A percentile compares a stretch with the other conserved stretches of the same genome.
These are phyloP conservation scores for Acropora yongei DNA, from an alignment of 64 coral and sea anemone genomes.

Conservation along the genomic window DNA sequence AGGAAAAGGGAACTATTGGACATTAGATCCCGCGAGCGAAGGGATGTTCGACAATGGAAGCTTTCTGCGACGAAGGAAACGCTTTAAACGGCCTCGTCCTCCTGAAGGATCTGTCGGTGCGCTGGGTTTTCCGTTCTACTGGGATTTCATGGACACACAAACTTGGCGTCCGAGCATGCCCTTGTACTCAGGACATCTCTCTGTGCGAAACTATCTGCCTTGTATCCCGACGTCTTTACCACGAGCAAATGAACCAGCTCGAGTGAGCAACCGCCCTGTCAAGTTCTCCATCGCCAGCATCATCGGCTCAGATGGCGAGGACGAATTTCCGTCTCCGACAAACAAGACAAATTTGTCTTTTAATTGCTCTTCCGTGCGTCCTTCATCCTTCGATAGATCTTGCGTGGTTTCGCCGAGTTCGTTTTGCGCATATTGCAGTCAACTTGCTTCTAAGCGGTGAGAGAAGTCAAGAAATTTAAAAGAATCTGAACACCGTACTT, in stretches of 20 bases:
- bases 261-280: constrained; percentile 51
- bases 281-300: constrained; percentile 94
- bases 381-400: neutral
- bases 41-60: constrained; percentile 99
- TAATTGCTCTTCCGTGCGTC: constrained; percentile 13
- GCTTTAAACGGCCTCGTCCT: constrained; percentile 93
- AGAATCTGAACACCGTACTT: neutral
- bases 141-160: constrained; percentile 72
- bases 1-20: constrained; percentile 99
- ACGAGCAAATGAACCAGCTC: constrained; percentile 25
- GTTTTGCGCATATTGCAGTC: constrained; percentile 33
- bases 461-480: too few relatives aligned
- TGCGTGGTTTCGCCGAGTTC: constrained; percentile 30
- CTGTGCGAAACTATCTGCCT: constrained; percentile 44
- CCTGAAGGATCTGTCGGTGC: constrained; percentile 59
- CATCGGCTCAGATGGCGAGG: constrained; percentile 63
- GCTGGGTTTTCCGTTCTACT: constrained; percentile 79
- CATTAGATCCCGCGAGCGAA: constrained; percentile 93
- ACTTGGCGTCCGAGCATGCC: constrained; percentile 42
- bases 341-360: neutral
- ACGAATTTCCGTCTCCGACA: constrained; percentile 13
- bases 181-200: constrained; percentile 46
- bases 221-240: constrained; percentile 47
- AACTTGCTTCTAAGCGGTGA: constrained; percentile 25
- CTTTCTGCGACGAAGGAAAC: constrained; percentile 89